Evolutionary conservation across 2,888 invertebrate genomes (phyloP).

Genomic region (Drosophila helvetica): DNA sequence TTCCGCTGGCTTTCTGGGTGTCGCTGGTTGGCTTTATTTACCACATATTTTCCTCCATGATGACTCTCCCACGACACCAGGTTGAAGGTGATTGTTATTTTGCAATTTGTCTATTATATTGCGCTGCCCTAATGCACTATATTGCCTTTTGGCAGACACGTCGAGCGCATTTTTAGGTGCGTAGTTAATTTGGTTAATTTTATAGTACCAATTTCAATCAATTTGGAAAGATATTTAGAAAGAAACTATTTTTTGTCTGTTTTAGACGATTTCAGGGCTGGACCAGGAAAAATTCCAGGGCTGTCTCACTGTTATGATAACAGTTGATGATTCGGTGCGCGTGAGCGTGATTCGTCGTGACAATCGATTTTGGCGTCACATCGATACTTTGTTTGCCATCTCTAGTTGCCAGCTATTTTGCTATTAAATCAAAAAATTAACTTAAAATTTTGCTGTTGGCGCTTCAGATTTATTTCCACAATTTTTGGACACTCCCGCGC

Average conservation of each 20-base stretch:
- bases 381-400: too few species aligned
- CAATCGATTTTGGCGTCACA: too few species aligned
- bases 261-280: neutral
- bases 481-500: neutral
- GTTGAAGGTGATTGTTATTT: conserved; percentile 25
- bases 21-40: conserved; percentile 58
- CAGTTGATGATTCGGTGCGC: too few species aligned
- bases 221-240: conserved; percentile 26
- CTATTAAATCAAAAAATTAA: conserved; percentile 26
- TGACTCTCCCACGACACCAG: conserved; percentile 26
- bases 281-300: too few species aligned
- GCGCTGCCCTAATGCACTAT: conserved; percentile 34
- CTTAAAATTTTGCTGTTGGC: conserved; percentile 20
- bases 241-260: conserved; percentile 8
- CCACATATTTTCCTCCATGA: conserved; percentile 83
- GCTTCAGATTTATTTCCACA: neutral
- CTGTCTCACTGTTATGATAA: too few species aligned
- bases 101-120: conserved; percentile 10
- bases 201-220: conserved; percentile 31
- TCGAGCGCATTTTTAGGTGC: conserved; percentile 50
- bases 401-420: conserved; percentile 27
- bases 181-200: conserved; percentile 35
- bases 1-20: conserved; percentile 2
- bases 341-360: too few species aligned
- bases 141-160: conserved; percentile 5